A percentile compares a stretch with the other conserved stretches of the same genome.
Evolutionary conservation across 2,797 vertebrate genomes (phyloP).

Genomic region (Acridotheres tristis): DNA sequence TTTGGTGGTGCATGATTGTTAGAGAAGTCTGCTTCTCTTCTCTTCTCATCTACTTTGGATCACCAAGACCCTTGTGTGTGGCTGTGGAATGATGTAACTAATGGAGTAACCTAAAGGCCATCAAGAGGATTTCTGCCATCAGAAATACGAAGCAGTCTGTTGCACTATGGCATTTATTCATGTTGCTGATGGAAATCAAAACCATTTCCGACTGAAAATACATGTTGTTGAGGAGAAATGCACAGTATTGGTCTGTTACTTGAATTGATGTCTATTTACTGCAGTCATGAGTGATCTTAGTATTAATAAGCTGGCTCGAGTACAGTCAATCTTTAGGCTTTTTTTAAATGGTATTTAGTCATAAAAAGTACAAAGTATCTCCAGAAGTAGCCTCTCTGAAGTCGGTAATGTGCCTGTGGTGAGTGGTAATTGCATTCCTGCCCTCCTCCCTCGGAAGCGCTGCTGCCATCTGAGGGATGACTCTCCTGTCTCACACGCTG

Average conservation of each 20-base stretch:
- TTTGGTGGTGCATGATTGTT: neutral
- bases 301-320: neutral
- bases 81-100: neutral
- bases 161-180: neutral
- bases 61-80: neutral
- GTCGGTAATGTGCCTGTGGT: fast-evolving
- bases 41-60: neutral
- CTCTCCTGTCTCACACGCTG: neutral
- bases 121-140: neutral
- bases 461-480: neutral
- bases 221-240: neutral
- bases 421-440: neutral
- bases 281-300: neutral
- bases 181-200: neutral
- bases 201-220: neutral
- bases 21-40: neutral
- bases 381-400: neutral
- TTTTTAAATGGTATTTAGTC: neutral
- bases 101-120: neutral
- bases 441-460: neutral
- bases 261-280: neutral
- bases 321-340: neutral
- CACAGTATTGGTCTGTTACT: neutral
- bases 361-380: neutral
- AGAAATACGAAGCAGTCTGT: neutral